phyloP scores from a whole-genome alignment of 2,888 invertebrate genomes.

The Caenorhabditis wallacei region DNA sequence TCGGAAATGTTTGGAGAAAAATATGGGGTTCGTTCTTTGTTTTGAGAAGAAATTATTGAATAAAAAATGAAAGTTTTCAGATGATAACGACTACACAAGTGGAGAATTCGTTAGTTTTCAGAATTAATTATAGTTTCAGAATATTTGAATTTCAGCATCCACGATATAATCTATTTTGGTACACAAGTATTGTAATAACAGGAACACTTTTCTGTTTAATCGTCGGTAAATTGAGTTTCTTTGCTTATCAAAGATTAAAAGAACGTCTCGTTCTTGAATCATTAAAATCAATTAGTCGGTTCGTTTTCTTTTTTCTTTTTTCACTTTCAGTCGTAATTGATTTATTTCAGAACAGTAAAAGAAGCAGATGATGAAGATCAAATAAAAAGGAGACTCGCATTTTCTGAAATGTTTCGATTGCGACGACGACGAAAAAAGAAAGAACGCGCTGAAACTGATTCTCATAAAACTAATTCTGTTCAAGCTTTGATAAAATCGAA shows the following conservation, averaged over 20 bases:
- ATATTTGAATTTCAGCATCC: conserved; percentile 19
- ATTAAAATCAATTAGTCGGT: conserved; percentile 39
- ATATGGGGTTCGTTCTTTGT: conserved; percentile 26
- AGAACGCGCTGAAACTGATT: conserved; percentile 1
- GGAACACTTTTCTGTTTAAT: conserved; percentile 29
- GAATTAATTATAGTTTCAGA: neutral
- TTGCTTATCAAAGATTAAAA: conserved; percentile 31
- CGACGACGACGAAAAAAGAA: conserved; percentile 5
- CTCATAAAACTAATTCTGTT: conserved; percentile 20
- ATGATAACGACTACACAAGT: conserved; percentile 6
- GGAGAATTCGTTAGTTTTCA: conserved; percentile 12
- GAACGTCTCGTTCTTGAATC: conserved; percentile 33
- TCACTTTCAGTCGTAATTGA: too few relatives aligned
- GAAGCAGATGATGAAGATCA: conserved; percentile 43
- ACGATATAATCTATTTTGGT: conserved; percentile 34
- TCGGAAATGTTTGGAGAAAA: conserved; percentile 15
- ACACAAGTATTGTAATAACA: conserved; percentile 13
- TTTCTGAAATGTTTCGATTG: conserved; percentile 8
- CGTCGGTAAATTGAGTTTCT: conserved; percentile 13
- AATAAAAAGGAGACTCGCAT: conserved; percentile 9
- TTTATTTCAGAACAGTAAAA: conserved; percentile 30
- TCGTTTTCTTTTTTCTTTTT: neutral
- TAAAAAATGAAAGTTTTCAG: conserved; percentile 1
- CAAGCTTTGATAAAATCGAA: conserved; percentile 31
- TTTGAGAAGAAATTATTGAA: neutral